These are phyloP conservation scores for Asobara japonica DNA, from an alignment of 1,140 invertebrate species.

Conservation along the genomic window DNA sequence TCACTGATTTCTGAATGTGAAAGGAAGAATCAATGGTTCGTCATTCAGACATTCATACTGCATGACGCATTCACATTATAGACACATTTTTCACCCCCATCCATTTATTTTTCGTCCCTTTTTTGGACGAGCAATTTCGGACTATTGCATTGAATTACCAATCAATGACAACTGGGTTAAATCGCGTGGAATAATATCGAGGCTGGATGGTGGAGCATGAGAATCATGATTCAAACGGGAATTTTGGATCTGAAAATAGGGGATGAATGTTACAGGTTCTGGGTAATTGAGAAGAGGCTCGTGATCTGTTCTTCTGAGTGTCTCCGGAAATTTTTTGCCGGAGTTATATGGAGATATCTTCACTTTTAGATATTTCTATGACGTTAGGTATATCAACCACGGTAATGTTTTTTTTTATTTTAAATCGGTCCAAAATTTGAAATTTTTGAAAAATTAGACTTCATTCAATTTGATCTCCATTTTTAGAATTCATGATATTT, in stretches of 20 bases:
- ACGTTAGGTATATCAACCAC: too few species aligned
- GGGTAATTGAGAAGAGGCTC: neutral
- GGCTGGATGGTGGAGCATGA: neutral
- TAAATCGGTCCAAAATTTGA: too few species aligned
- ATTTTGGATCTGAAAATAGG: neutral
- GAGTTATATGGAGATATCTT: too few species aligned
- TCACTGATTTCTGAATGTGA: neutral
- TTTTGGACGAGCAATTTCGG: constrained; percentile 17
- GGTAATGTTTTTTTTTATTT: too few species aligned
- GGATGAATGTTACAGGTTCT: neutral
- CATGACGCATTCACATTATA: constrained; percentile 21
- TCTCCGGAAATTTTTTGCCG: too few species aligned
- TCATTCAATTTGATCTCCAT: too few species aligned
- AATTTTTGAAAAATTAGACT: too few species aligned
- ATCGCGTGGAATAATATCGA: constrained; percentile 49
- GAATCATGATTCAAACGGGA: neutral
- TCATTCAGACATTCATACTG: constrained; percentile 14
- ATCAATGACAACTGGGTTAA: constrained; percentile 50
- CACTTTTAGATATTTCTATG: too few species aligned
- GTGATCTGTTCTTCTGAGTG: neutral
- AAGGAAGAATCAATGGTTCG: neutral
- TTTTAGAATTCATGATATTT: too few species aligned
- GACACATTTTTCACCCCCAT: constrained; percentile 19
- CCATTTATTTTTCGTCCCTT: constrained; percentile 18
- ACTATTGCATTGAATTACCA: constrained; percentile 48